Conservation (phyloP, 1,140 invertebrate genomes). For the Meloidogyne exigua region DNA sequence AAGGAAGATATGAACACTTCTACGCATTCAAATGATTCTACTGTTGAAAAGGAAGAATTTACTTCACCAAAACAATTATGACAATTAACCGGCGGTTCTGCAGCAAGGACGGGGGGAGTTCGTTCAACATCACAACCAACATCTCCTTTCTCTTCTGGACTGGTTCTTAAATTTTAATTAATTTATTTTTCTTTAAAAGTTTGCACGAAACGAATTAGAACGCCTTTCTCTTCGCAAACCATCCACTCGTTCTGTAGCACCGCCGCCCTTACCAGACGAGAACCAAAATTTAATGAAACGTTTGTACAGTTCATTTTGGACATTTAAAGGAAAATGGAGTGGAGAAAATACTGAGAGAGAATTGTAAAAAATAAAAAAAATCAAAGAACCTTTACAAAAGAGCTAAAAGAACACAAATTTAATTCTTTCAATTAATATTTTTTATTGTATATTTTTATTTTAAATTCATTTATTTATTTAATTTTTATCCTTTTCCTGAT, state of each 20-base stretch:
- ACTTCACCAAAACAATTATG: not conserved
- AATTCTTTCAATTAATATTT: not conserved
- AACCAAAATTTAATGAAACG: constrained; percentile 15
- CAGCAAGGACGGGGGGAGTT: constrained; percentile 2
- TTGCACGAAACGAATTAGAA: constrained; percentile 17
- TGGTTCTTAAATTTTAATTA: not conserved
- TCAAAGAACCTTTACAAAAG: not conserved
- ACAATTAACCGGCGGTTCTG: constrained; percentile 28
- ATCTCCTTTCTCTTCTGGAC: constrained; percentile 3
- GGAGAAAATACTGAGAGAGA: not conserved
- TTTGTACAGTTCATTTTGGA: constrained; percentile 2
- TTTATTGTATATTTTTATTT: not conserved
- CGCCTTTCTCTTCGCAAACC: constrained; percentile 19
- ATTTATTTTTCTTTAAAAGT: not conserved
- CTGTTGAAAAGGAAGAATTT: not conserved
- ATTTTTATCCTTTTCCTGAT: not conserved
- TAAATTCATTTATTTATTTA: not conserved
- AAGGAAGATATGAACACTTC: constrained; percentile 37
- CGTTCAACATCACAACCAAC: constrained; percentile 25
- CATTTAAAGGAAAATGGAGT: not conserved
- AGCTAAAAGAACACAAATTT: constrained; percentile 4
- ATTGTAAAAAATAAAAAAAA: not conserved
- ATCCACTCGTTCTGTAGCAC: not conserved
- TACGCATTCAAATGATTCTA: not conserved
- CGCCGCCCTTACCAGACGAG: constrained; percentile 5